These are phyloP conservation scores for Daubentonia madagascariensis DNA, from an alignment of 2,113 vertebrate genomes.

Conservation along the genomic window DNA sequence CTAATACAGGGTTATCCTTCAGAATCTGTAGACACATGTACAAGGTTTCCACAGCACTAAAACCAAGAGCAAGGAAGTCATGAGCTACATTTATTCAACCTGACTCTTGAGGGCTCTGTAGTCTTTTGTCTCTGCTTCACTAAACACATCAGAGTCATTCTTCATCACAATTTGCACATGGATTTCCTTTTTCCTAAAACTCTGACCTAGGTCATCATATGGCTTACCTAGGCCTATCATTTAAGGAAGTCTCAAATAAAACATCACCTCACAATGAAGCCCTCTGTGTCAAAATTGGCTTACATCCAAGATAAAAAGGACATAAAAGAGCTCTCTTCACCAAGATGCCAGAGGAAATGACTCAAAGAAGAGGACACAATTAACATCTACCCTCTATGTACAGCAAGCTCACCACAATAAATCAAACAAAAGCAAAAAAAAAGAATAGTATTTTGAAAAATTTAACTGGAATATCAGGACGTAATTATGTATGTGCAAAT, in stretches of 20 bases:
- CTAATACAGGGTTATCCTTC: neutral
- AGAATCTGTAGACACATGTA: neutral
- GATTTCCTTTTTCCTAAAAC: neutral
- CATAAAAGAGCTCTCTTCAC: neutral
- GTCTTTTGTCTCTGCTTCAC: neutral
- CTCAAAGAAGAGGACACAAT: neutral
- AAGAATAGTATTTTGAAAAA: neutral
- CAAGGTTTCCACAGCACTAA: neutral
- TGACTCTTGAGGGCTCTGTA: neutral
- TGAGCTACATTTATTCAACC: fast-evolving
- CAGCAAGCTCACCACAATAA: fast-evolving
- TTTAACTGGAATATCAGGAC: neutral
- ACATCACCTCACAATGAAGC: neutral
- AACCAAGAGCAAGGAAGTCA: neutral
- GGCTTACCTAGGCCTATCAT: too few relatives aligned
- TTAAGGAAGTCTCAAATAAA: neutral
- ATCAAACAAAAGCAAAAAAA: neutral
- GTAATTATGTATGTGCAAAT: neutral
- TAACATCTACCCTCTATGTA: neutral
- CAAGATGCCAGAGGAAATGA: neutral
- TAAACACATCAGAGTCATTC: neutral
- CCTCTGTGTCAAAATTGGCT: neutral
- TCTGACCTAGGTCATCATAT: neutral
- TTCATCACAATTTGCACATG: too few relatives aligned
- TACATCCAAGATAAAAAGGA: neutral